Evolutionary conservation across 2,113 vertebrate species (phyloP).

Genomic region (Cephalopterus ornatus): DNA sequence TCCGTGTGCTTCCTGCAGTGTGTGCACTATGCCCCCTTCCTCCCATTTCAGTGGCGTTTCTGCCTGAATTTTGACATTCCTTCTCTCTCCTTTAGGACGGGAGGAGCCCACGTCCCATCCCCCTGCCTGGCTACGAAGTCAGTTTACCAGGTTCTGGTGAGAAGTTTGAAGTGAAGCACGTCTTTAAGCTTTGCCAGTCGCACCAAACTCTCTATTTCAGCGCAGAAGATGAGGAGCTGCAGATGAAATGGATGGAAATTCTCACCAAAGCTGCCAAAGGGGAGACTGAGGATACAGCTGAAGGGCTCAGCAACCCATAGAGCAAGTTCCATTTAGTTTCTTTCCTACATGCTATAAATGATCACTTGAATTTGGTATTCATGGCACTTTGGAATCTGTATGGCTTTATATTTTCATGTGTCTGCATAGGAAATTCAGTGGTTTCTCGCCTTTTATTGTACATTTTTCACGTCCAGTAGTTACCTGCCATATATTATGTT

Average conservation of each 20-base stretch:
- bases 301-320: conserved; percentile 67
- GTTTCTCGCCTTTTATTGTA: conserved; percentile 45
- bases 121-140: conserved; percentile 82
- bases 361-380: conserved; percentile 84
- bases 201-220: conserved; percentile 83
- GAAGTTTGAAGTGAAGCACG: conserved; percentile 73
- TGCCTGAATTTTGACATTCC: background rate
- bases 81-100: conserved; percentile 72
- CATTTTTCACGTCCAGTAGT: conserved; percentile 55
- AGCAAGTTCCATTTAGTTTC: conserved; percentile 16
- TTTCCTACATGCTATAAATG: conserved; percentile 71
- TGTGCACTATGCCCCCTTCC: fast-evolving
- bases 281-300: conserved; percentile 57
- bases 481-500: conserved; percentile 45
- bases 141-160: conserved; percentile 65
- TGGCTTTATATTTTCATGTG: conserved; percentile 70
- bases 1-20: background rate
- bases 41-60: fast-evolving
- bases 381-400: conserved; percentile 83
- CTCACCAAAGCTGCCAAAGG: conserved; percentile 77
- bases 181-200: conserved; percentile 80
- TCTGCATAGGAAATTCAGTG: conserved; percentile 51
- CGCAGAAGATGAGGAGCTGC: conserved; percentile 79
- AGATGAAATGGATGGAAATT: conserved; percentile 82
- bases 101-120: conserved; percentile 67